Evolutionary conservation across 2,888 invertebrate genomes (phyloP).

Genomic region (Lysandra bellargus): DNA sequence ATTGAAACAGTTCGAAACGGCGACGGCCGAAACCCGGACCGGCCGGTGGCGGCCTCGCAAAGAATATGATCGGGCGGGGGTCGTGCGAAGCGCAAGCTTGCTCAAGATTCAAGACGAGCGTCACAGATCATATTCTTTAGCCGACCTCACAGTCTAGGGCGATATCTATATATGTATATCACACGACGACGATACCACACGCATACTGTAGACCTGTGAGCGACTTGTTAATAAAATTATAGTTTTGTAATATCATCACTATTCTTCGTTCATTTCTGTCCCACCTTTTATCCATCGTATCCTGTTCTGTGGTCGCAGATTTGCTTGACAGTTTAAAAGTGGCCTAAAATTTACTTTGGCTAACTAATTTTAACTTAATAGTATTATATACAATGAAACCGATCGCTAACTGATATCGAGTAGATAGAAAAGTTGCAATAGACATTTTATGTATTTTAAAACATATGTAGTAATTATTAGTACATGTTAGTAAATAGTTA

Average conservation of each 20-base stretch:
- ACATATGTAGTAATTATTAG: background rate
- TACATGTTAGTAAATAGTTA: too few relatives aligned
- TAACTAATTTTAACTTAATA: background rate
- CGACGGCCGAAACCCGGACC: conserved; percentile 65
- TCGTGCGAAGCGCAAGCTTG: conserved; percentile 57
- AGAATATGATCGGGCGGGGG: conserved; percentile 73
- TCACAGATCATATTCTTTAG: conserved; percentile 71
- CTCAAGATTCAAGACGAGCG: conserved; percentile 62
- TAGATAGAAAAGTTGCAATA: background rate
- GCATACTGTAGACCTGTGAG: conserved; percentile 69
- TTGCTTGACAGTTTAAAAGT: background rate
- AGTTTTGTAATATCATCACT: conserved; percentile 70
- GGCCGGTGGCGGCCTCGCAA: conserved; percentile 64
- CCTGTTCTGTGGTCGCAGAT: conserved; percentile 39
- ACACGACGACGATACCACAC: conserved; percentile 59
- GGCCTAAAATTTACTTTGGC: background rate
- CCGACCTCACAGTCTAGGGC: conserved; percentile 40
- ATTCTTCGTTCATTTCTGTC: conserved; percentile 64
- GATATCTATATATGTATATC: conserved; percentile 53
- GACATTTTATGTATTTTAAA: background rate
- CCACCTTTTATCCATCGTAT: conserved; percentile 61
- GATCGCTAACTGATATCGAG: background rate
- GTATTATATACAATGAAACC: background rate
- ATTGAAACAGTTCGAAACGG: conserved; percentile 73
- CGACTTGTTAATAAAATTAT: conserved; percentile 73